phyloP scores from a whole-genome alignment of 2,888 invertebrate species.

The Leucophenga montana region DNA sequence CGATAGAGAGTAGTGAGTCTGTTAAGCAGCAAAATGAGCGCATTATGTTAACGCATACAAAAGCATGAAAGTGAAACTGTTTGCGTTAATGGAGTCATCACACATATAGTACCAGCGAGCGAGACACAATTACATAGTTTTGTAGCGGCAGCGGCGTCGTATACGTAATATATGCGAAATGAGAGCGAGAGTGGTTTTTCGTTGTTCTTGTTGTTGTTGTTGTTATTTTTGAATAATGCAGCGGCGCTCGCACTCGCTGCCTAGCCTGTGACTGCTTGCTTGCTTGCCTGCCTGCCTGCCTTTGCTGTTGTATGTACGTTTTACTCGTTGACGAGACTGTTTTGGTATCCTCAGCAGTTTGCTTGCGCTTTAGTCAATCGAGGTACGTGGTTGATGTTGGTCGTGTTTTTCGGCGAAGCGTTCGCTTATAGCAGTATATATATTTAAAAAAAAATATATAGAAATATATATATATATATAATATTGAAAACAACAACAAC shows the following conservation, averaged over 20 bases:
- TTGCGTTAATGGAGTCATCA: conserved; percentile 26
- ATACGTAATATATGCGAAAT: conserved; percentile 57
- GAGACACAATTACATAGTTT: conserved; percentile 26
- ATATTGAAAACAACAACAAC: conserved; percentile 29
- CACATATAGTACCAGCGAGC: neutral
- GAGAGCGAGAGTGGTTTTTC: conserved; percentile 59
- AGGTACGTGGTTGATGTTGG: conserved; percentile 73
- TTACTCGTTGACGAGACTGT: conserved; percentile 32
- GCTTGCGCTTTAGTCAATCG: conserved; percentile 73
- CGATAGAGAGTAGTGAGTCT: neutral
- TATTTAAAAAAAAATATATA: conserved; percentile 29
- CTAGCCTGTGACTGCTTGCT: neutral
- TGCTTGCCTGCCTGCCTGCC: too few relatives aligned
- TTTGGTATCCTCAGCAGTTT: conserved; percentile 70
- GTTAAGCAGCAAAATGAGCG: neutral
- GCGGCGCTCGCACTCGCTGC: conserved; percentile 4
- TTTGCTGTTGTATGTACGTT: neutral
- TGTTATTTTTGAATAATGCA: conserved; percentile 22
- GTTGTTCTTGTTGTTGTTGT: conserved; percentile 11
- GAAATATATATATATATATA: neutral
- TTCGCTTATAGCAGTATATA: conserved; percentile 37
- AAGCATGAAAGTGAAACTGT: conserved; percentile 24
- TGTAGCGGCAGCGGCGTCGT: conserved; percentile 32
- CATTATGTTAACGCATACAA: neutral
- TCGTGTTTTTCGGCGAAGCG: conserved; percentile 70